Evolutionary conservation across 2,888 invertebrate species (phyloP).

Genomic region (Drosophila engyochracea): DNA sequence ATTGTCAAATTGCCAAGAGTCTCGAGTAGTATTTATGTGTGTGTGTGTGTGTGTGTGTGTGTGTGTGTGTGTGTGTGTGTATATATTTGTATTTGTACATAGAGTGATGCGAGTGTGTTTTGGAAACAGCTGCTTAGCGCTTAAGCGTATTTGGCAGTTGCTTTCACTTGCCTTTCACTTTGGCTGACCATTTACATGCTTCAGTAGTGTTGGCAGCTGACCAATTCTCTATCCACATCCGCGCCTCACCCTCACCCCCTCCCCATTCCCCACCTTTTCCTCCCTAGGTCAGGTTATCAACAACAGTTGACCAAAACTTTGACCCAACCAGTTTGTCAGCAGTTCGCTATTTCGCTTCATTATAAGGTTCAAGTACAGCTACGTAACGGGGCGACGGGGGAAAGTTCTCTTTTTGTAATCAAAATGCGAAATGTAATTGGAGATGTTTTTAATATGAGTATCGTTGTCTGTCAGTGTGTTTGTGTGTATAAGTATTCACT

Average conservation of each 20-base stretch:
- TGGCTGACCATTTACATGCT: conserved; percentile 38
- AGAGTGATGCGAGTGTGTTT: conserved; percentile 8
- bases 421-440: conserved; percentile 55
- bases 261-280: not conserved
- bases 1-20: conserved; percentile 76
- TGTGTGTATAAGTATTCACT: conserved; percentile 37
- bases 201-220: conserved; percentile 46
- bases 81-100: not conserved
- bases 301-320: conserved; percentile 7
- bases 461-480: not conserved
- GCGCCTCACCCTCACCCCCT: not conserved
- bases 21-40: conserved; percentile 3
- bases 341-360: conserved; percentile 35
- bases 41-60: not conserved
- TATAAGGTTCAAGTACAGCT: conserved; percentile 15
- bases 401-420: conserved; percentile 48
- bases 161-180: conserved; percentile 39
- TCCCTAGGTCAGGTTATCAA: not conserved
- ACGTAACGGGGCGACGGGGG: not conserved
- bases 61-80: not conserved
- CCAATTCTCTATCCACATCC: not conserved
- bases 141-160: conserved; percentile 58
- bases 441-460: conserved; percentile 23
- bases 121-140: conserved; percentile 48
- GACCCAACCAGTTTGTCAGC: conserved; percentile 21